Conservation (phyloP, 2,113 vertebrate genomes). For the Donacobius atricapilla region DNA sequence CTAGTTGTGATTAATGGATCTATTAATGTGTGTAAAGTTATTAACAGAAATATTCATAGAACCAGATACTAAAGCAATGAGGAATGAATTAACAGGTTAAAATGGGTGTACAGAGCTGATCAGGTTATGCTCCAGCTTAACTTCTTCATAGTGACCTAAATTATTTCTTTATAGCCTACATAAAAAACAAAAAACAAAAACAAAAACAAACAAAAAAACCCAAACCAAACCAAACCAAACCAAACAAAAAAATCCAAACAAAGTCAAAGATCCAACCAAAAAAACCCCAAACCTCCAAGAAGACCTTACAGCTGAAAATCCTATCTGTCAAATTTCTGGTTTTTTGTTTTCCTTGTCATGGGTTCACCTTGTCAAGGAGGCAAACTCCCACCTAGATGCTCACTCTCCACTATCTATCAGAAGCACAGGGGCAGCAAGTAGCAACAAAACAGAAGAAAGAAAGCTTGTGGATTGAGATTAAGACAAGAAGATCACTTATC, state of each 20-base stretch:
- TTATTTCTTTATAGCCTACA: background rate
- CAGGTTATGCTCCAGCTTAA: background rate
- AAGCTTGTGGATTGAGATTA: background rate
- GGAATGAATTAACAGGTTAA: slow-evolving; percentile 13
- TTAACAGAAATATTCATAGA: slow-evolving; percentile 27
- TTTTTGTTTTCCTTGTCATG: background rate
- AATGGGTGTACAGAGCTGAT: background rate
- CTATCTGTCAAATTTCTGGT: background rate
- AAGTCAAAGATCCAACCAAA: no score
- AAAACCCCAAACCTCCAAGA: background rate
- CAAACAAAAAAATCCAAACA: background rate
- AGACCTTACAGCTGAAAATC: background rate
- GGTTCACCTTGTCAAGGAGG: background rate
- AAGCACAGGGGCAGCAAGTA: background rate
- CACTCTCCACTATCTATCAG: background rate
- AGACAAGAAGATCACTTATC: background rate
- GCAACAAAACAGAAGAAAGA: background rate
- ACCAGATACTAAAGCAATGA: background rate
- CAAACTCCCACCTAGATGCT: background rate
- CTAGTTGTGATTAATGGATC: slow-evolving; percentile 34
- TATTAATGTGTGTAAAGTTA: slow-evolving; percentile 20
- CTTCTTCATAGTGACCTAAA: background rate
- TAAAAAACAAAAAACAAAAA: background rate
- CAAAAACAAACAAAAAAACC: no score
- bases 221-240: background rate